These are phyloP conservation scores for Pseudolaguvia tuberculata DNA, from an alignment of 2,113 vertebrate species.

Conservation along the genomic window DNA sequence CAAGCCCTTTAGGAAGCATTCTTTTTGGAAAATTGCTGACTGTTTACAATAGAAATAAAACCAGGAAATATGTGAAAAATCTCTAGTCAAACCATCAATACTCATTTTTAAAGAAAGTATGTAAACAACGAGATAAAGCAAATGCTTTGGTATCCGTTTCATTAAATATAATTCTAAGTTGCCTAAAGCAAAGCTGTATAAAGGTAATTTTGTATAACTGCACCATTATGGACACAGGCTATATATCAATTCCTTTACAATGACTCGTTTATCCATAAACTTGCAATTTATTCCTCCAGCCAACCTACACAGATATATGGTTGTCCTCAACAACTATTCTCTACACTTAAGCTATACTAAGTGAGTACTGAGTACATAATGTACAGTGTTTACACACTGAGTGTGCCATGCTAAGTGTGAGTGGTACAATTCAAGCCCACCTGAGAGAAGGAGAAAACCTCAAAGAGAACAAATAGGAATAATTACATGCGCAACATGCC, in stretches of 20 bases:
- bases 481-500: slow-evolving; percentile 2
- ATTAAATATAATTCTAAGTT: not conserved
- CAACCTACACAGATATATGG: slow-evolving; percentile 25
- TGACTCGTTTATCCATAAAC: slow-evolving; percentile 12
- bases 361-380: slow-evolving; percentile 26
- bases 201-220: slow-evolving; percentile 10
- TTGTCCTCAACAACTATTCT: slow-evolving; percentile 16
- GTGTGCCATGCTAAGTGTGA: too few species aligned
- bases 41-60: slow-evolving; percentile 1
- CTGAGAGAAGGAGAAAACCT: not conserved
- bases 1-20: slow-evolving; percentile 9
- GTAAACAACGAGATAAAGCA: not conserved
- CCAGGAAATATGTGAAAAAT: not conserved
- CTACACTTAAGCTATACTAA: slow-evolving; percentile 12
- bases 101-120: not conserved
- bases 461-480: not conserved
- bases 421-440: not conserved
- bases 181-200: not conserved
- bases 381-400: slow-evolving; percentile 10
- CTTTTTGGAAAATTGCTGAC: slow-evolving; percentile 16
- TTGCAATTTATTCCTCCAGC: not conserved
- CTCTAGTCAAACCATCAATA: not conserved
- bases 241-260: slow-evolving; percentile 13
- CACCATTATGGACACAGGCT: slow-evolving; percentile 1
- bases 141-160: not conserved